Base-by-base conservation (phyloP, 2,888 invertebrate species). In the Dasysyrphus tricinctus region DNA sequence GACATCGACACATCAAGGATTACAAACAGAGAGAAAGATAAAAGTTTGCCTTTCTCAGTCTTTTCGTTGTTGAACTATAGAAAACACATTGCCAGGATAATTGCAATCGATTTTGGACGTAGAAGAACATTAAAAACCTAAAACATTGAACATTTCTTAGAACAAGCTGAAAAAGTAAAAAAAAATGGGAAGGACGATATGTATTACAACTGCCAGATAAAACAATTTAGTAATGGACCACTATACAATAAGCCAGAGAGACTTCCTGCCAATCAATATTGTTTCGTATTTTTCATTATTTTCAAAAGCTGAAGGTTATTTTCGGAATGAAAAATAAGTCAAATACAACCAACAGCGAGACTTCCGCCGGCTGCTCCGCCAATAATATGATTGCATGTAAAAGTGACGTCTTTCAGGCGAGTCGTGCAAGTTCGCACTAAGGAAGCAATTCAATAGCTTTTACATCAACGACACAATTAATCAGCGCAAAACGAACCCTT, bases 381-480 rank as follows among this genome's bases (percentile, higher is more conserved):
- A 24, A 24, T 57, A 67, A 37, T 8, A 5, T 9, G 81, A 37
- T 81, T 77, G 85, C 69, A 77, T 77, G 77, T 56, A 42, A 49
- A 54, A 77, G 54, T 69, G 73, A 59, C 74, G 69, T 69, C 39
- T 69, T 54, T 51, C 24, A 29, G 3, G 24, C 24, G 39, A 39
- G 3, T 11, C 19, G 65, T 70, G 57, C 72, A 24, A 57, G 61
- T 83, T 57, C 19, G 49, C 72, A 77, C 42, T 76, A 73, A 70
- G 81, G 78, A 81, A 86, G 44, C 70, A 63, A 54, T 82, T 82
- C 82, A 78, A 86, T 82, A 59, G 74, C 75, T 59, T 70, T 72
- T 78, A 70, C 82, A 82, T 82, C 82, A 86, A 78, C 86, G 70
- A 70, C 70, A 74, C 61, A 75, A 86, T 86, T 86, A 82, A 82